A percentile compares a stretch with the other conserved stretches of the same genome.
Conservation (phyloP, 2,113 vertebrate species). For the Trematomus loennbergii region DNA sequence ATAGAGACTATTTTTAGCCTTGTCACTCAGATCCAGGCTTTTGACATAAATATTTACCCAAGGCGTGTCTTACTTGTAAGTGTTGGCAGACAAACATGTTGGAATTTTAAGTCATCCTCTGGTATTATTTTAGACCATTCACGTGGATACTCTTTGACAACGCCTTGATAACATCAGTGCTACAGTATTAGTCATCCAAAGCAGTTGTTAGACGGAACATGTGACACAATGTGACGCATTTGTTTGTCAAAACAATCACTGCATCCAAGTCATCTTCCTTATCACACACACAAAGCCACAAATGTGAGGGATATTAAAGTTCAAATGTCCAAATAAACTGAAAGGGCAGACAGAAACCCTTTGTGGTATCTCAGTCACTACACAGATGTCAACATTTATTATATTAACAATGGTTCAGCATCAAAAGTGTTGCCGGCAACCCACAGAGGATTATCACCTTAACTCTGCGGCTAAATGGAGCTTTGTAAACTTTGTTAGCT, state of each 20-base stretch:
- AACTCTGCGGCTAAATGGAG: not conserved
- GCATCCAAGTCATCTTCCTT: not conserved
- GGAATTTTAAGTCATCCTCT: not conserved
- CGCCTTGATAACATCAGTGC: not conserved
- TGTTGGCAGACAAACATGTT: not conserved
- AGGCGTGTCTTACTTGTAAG: slow-evolving; percentile 7
- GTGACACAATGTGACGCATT: not conserved
- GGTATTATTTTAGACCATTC: not conserved
- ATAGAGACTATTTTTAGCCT: not conserved
- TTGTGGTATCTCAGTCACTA: not conserved
- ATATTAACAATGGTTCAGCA: not conserved
- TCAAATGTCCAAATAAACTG: not conserved
- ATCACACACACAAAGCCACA: not conserved
- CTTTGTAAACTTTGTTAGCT: not conserved
- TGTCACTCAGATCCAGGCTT: slow-evolving; percentile 1
- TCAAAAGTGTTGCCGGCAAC: not conserved
- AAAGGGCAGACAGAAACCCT: not conserved
- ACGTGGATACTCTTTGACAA: not conserved
- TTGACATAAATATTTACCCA: not conserved
- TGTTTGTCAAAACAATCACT: not conserved
- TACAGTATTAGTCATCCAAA: not conserved
- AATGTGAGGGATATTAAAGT: not conserved
- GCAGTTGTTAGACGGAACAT: not conserved
- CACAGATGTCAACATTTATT: not conserved
- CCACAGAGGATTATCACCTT: not conserved